Evolutionary conservation across 2,113 vertebrate species (phyloP), one percentile per base, ranked within the genome.

Genomic region (Penelope pileata): DNA sequence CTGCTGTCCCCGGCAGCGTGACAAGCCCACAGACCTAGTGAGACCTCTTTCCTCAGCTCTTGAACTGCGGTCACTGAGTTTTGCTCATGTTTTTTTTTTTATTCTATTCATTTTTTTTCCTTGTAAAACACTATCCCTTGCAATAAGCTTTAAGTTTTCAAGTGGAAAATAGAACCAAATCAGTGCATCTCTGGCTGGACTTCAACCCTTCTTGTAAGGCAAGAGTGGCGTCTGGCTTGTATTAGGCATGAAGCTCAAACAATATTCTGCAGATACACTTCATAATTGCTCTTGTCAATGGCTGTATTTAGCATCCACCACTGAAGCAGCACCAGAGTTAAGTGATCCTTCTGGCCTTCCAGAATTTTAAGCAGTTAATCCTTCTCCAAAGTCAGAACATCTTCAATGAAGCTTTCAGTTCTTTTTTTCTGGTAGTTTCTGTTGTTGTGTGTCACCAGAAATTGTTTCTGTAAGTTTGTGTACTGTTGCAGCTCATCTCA

Each of bases 391-490:
- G 34, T 36, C 9, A 59, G 48, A 78, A 26, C 3, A 1, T 53
- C 30, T 78, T 6, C n/a, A 82, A 3, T 36, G 22, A 58, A 63
- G 16, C 58, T 27, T 68, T 56, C n/a, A 5, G 0, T 87, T 56
- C 32, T 24, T 6, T 58, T 62, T 74, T 84, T 56, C 51, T 23
- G 64, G 40, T 22, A 90, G n/a, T 68, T 36, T 86, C 13, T 8
- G 11, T 64, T 80, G 36, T 19, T 45, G 8, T 30, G 16, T n/a
- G 10, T 72, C 27, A 72, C 36, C 54, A 66, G 67, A 76, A 66
- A 42, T 1, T 8, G 59, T 66, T 51, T 38, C 34, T 1, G 0
- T 38, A 34, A 62, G 2, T 51, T 56, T 8, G 3, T 27, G 12
- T 27, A 2, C 9, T 82, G 17, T 72, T 92, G 42, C 72, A 48